Evolutionary conservation across 2,113 vertebrate species (phyloP), one percentile per base, ranked within the genome.

Genomic region (Illadopsis cleaveri): DNA sequence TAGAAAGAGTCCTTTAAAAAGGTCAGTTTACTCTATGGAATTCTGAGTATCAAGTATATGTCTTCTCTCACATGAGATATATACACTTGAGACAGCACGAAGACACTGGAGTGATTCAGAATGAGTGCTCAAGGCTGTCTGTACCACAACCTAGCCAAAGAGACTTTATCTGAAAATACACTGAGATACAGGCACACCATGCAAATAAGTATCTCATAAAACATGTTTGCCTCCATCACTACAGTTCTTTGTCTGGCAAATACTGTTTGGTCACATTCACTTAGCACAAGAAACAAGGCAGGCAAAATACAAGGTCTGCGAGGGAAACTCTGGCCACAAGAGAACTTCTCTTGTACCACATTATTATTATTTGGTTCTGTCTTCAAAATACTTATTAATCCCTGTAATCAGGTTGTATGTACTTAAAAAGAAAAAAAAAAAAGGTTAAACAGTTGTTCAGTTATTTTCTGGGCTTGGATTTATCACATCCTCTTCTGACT

Each of bases 1-100:
- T 89, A n/a, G 80, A 95, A 91, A 70, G 11, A 93, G 68, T 79
- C 53, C 56, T 93, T 86, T 92, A 44, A 62, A 96, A 95, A 96
- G 92, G 80, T 94, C 94, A 69, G 82, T 92, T 93, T 96, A 88
- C 76, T 81, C 28, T 69, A 33, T 6, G 22, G 82, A 96, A 89
- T 92, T 96, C 72, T 82, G 61, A 94, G 6, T 84, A 86, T 48
- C 72, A 93, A 81, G 64, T 53, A 68, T 68, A 73, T 0, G 6
- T 90, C 69, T 83, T 78, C 61, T 58, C 44, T 84, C 50, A 27
- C 44, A 81, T 44, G 78, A 95, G 48, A 92, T 53, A 75, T 11
- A 86, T 7, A 89, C 44, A 42, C 57, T 25, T 4, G 0, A 89
- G 82, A 58, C 12, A 86, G 64, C n/a, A 68, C 2, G 2, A 78